Conservation (phyloP, 2,797 vertebrate genomes). For the Lepus oiostolus region DNA sequence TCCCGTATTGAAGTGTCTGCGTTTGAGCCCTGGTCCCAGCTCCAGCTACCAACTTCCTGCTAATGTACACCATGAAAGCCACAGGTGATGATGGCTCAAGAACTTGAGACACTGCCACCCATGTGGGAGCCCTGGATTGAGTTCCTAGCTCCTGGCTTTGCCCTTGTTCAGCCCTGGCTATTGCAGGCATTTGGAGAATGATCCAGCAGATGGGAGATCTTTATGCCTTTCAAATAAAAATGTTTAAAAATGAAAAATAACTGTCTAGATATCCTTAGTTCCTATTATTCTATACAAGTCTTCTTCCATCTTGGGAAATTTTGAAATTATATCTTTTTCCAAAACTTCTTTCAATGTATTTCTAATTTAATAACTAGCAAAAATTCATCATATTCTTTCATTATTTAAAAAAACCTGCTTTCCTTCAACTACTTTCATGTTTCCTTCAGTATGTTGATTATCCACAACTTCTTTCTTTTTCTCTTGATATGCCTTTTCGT, state of each 20-base stretch:
- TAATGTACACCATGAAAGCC: no score
- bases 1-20: no score
- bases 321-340: slow-evolving; percentile 41
- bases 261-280: not conserved
- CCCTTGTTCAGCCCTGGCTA: no score
- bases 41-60: no score
- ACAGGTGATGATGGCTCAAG: no score
- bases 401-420: slow-evolving; percentile 14
- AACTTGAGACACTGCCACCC: no score
- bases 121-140: no score
- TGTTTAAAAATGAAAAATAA: not conserved
- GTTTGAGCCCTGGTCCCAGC: no score
- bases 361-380: slow-evolving; percentile 3
- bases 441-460: not conserved
- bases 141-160: no score
- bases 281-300: not conserved
- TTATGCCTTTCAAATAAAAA: not conserved
- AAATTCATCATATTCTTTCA: slow-evolving; percentile 4
- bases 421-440: not conserved
- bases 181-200: no score
- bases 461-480: slow-evolving; percentile 17
- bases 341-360: slow-evolving; percentile 24
- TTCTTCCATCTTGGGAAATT: slow-evolving; percentile 16
- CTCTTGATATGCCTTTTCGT: not conserved
- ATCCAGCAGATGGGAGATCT: not conserved